Evolutionary conservation across 2,797 vertebrate species (phyloP), one percentile per base, ranked within the genome.

Genomic region (Sebastes iracundus): DNA sequence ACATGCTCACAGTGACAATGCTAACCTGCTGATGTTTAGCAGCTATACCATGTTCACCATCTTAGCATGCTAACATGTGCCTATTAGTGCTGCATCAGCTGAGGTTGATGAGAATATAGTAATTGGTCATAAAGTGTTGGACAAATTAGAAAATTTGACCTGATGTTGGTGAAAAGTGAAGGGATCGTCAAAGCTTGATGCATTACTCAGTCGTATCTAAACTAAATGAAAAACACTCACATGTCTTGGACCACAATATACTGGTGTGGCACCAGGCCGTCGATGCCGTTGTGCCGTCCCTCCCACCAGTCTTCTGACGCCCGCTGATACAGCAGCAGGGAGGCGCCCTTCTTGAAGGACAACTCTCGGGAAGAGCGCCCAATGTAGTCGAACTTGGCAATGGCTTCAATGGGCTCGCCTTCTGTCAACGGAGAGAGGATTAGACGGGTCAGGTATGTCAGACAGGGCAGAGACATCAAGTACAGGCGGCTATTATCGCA

Each of bases 251-350:
- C 98, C 73, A 99, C 98, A 6, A 99, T 99, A 83, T 99, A 99
- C 93, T 99, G 99, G 88, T 99, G 99, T 16, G 99, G 99, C 77
- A 99, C 98, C 46, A 99, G 96, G 72, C 99, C 99, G 1, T 99
- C 99, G 3, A 99, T 95, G 32, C 99, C 98, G 0, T 99, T 99
- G 95, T 99, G 99, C 20, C 99, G 95, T 63, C 99, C 99, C 95
- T 99, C 99, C 99, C 99, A 99, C 99, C 99, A 99, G 95, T 99
- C 99, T 65, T 99, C 97, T 0, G 99, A 99, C 0, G 98, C 99
- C 6, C 98, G 97, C 89, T 99, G 98, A 72, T 99, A 99, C 61
- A 99, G 96, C 89, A 99, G 96, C 84, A 99, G 93, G 9, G 99
- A 99, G 18, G 99, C 98, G 1, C 99, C 99, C 93, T 99, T 99